Evolutionary conservation across 2,888 invertebrate genomes (phyloP).

Genomic region (Dusona sp.): DNA sequence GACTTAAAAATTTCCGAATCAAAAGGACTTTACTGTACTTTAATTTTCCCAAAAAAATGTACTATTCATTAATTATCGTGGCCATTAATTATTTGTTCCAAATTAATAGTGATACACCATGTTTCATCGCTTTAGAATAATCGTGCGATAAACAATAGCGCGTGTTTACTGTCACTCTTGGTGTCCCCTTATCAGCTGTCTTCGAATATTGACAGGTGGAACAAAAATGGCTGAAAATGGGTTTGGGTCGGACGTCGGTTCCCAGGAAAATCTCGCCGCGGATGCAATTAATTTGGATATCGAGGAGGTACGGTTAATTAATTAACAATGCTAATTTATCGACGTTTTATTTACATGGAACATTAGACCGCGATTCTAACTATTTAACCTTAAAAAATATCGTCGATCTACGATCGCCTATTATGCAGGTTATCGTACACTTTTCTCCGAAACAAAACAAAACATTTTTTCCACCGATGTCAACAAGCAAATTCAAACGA

Average conservation of each 20-base stretch:
- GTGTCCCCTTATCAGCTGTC: conserved; percentile 67
- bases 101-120: neutral
- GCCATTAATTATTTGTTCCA: neutral
- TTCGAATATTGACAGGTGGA: conserved; percentile 69
- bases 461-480: conserved; percentile 19
- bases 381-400: neutral
- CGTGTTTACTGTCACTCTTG: conserved; percentile 38
- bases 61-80: neutral
- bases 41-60: neutral
- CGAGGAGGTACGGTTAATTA: conserved; percentile 87
- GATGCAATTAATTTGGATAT: conserved; percentile 88
- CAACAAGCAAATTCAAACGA: conserved; percentile 13
- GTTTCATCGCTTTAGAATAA: neutral
- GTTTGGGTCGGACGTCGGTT: conserved; percentile 88
- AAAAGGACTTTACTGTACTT: neutral
- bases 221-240: conserved; percentile 84
- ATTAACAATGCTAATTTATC: conserved; percentile 17
- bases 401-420: conserved; percentile 29
- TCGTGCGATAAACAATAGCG: conserved; percentile 39
- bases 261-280: conserved; percentile 88
- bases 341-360: neutral
- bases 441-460: conserved; percentile 40
- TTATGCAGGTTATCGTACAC: conserved; percentile 62
- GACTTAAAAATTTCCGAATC: neutral
- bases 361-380: neutral